These are phyloP conservation scores for Propithecus deckenii DNA, from an alignment of 2,797 vertebrate genomes.

Conservation along the genomic window DNA sequence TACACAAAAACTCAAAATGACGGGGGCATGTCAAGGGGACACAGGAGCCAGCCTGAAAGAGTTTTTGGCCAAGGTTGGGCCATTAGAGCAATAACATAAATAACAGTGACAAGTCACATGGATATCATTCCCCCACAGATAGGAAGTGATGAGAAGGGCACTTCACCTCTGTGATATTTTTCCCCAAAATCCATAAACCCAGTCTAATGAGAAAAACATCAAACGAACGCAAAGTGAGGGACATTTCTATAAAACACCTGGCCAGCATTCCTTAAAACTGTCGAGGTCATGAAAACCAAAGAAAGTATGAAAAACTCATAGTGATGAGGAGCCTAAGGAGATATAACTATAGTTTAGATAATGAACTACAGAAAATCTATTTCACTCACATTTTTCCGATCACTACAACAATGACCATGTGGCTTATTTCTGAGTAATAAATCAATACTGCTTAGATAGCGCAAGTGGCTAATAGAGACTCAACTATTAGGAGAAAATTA, in stretches of 20 bases:
- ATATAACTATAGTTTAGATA: background rate
- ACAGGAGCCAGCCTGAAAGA: background rate
- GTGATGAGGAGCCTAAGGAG: background rate
- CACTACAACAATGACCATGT: background rate
- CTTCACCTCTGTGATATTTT: background rate
- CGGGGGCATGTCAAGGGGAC: background rate
- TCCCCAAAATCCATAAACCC: background rate
- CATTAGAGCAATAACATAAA: background rate
- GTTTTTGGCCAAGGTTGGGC: background rate
- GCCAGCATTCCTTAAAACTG: background rate
- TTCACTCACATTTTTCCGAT: background rate
- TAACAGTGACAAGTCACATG: background rate
- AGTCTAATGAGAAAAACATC: background rate
- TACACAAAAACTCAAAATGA: background rate
- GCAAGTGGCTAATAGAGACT: background rate
- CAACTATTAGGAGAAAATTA: background rate
- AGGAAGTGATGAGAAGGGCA: background rate
- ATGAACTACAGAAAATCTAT: background rate
- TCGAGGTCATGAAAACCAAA: background rate
- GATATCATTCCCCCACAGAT: background rate
- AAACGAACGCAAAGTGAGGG: background rate
- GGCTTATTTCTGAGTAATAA: background rate
- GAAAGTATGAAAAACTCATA: background rate
- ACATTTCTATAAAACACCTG: background rate
- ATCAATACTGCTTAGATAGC: background rate